These are phyloP conservation scores for Ecliptopera silaceata DNA, from an alignment of 2,888 invertebrate genomes.

Conservation along the genomic window DNA sequence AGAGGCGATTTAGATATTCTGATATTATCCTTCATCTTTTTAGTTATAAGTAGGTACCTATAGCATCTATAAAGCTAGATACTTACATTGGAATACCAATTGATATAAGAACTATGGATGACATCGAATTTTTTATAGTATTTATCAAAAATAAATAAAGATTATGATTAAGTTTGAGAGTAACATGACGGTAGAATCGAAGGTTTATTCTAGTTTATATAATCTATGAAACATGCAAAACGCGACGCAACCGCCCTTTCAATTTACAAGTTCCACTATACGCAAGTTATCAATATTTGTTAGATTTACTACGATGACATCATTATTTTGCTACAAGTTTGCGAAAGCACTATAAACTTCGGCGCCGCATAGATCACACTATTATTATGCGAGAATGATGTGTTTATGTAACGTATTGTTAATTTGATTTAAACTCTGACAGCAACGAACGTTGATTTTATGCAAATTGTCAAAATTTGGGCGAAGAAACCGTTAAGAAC, in stretches of 20 bases:
- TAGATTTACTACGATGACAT: slow-evolving; percentile 1
- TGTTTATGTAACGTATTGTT: slow-evolving; percentile 1
- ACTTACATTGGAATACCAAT: too few relatives aligned
- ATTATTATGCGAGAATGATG: background rate
- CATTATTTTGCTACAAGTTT: slow-evolving; percentile 3
- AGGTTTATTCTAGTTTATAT: background rate
- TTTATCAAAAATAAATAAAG: too few relatives aligned
- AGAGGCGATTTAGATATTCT: too few relatives aligned
- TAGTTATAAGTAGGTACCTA: too few relatives aligned
- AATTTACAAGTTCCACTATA: slow-evolving; percentile 8
- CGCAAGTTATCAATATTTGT: background rate
- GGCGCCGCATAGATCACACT: slow-evolving; percentile 5
- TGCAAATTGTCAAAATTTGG: slow-evolving; percentile 23
- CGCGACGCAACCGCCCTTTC: slow-evolving; percentile 4
- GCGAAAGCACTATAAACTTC: background rate
- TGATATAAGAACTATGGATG: too few relatives aligned
- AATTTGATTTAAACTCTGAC: slow-evolving; percentile 3
- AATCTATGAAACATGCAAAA: slow-evolving; percentile 10
- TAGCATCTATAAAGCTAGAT: too few relatives aligned
- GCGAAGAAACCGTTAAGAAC: slow-evolving; percentile 22
- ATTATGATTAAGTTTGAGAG: background rate
- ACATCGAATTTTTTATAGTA: too few relatives aligned
- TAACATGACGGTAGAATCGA: background rate
- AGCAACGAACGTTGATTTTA: slow-evolving; percentile 19
- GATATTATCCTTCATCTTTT: too few relatives aligned